Percentiles rank a stretch among this genome's conserved stretches.
Conservation (phyloP, 2,113 vertebrate genomes). For the Cairina moschata region DNA sequence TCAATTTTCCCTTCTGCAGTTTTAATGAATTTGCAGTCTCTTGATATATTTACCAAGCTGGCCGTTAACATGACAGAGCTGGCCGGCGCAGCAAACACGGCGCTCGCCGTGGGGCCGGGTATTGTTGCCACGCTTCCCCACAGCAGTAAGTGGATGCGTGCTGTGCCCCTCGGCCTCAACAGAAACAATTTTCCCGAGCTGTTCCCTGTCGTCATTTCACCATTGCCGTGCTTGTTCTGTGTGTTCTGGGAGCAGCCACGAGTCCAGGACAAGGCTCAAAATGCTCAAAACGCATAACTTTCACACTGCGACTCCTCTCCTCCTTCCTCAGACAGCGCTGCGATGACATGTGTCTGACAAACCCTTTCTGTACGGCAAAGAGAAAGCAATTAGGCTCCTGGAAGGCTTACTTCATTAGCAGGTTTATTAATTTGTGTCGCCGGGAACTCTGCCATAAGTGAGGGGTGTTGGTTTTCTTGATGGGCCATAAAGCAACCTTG, state of each 20-base stretch:
- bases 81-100: neutral
- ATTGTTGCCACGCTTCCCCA: neutral
- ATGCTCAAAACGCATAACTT: neutral
- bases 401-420: neutral
- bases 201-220: neutral
- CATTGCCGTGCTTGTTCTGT: neutral
- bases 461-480: neutral
- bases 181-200: neutral
- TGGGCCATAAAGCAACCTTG: neutral
- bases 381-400: neutral
- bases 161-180: neutral
- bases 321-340: rapidly evolving
- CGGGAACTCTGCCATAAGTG: neutral
- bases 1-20: neutral
- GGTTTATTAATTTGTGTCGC: neutral
- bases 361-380: rapidly evolving
- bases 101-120: rapidly evolving
- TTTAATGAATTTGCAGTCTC: neutral
- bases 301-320: rapidly evolving
- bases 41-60: neutral
- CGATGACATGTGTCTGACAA: neutral
- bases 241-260: neutral
- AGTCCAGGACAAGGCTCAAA: rapidly evolving
- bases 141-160: rapidly evolving
- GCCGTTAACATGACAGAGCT: neutral